These are phyloP conservation scores for Cricetomys ansorgei DNA, from an alignment of 2,113 vertebrate species.

Conservation along the genomic window DNA sequence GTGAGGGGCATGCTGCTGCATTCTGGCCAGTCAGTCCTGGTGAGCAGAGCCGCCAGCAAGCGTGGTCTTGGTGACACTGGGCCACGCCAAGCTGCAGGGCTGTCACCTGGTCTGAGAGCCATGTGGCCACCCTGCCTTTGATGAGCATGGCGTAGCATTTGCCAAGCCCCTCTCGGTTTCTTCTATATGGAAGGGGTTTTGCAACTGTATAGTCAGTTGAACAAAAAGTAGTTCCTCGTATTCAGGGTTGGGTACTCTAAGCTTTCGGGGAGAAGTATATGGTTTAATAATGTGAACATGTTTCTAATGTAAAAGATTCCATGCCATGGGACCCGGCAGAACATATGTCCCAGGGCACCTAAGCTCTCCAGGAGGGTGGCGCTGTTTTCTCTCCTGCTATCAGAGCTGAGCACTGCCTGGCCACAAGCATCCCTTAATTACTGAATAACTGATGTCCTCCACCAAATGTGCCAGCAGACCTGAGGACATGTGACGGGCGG, in stretches of 20 bases:
- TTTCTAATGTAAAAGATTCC: neutral
- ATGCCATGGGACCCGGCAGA: rapidly evolving
- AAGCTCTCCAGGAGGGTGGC: neutral
- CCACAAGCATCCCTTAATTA: neutral
- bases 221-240: neutral
- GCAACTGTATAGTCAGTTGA: rapidly evolving
- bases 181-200: neutral
- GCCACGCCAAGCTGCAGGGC: rapidly evolving
- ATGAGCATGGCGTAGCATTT: rapidly evolving
- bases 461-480: rapidly evolving
- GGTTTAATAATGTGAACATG: neutral
- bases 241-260: rapidly evolving
- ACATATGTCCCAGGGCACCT: rapidly evolving
- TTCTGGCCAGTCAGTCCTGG: neutral
- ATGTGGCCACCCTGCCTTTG: rapidly evolving
- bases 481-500: rapidly evolving
- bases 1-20: neutral
- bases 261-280: neutral
- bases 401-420: neutral
- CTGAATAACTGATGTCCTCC: rapidly evolving
- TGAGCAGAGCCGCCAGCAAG: neutral
- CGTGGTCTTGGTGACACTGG: rapidly evolving
- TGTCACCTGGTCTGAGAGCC: neutral
- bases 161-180: neutral
- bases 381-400: rapidly evolving